These are phyloP conservation scores for Spisula subtruncata DNA, from an alignment of 2,888 invertebrate genomes.

Conservation along the genomic window DNA sequence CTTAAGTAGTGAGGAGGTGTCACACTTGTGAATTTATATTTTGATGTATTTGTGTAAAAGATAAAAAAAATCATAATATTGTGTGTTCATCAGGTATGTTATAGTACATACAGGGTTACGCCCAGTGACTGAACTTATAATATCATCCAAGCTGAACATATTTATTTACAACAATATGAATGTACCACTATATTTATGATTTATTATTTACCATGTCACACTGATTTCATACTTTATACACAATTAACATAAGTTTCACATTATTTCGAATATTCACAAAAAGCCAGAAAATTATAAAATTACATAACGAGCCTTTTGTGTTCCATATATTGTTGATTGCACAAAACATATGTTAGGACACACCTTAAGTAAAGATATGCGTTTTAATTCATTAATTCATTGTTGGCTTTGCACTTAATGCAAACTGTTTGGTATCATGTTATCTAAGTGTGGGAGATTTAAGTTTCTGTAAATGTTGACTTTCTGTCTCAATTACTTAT, in stretches of 20 bases:
- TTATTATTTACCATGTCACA: not conserved
- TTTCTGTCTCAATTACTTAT: too few relatives aligned
- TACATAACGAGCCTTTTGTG: not conserved
- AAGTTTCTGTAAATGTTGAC: too few relatives aligned
- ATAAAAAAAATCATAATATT: too few relatives aligned
- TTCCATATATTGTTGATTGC: not conserved
- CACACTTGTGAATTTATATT: too few relatives aligned
- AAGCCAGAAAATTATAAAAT: not conserved
- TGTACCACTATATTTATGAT: not conserved
- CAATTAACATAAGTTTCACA: not conserved
- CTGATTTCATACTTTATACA: not conserved
- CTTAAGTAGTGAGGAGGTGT: too few relatives aligned
- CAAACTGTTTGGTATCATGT: not conserved
- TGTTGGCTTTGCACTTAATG: conserved; percentile 11
- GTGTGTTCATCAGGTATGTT: too few relatives aligned
- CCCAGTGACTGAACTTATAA: not conserved
- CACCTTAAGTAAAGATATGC: conserved; percentile 15
- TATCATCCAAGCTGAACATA: too few relatives aligned
- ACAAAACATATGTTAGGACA: not conserved
- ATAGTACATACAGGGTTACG: too few relatives aligned
- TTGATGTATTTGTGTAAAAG: too few relatives aligned
- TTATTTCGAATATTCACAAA: conserved; percentile 1
- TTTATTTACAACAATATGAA: too few relatives aligned
- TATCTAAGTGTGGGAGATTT: too few relatives aligned
- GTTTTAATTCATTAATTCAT: not conserved